These are phyloP conservation scores for mouse (Mus musculus) DNA, from an alignment of 2,113 vertebrate genomes.

Conservation along the genomic window DNA sequence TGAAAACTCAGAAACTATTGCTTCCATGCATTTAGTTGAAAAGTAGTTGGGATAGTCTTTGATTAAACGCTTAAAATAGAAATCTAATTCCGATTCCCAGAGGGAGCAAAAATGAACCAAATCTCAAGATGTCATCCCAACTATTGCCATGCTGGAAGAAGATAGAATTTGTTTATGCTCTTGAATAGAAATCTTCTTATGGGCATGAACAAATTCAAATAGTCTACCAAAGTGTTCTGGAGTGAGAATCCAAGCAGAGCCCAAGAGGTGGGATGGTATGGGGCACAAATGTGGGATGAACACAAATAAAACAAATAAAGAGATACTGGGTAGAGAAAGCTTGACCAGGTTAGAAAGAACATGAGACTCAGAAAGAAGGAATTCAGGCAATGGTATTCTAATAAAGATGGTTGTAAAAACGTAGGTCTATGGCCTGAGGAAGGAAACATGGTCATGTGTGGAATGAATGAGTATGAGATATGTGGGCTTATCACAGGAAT, in stretches of 20 bases:
- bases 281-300: neutral
- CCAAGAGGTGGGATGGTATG: neutral
- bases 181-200: neutral
- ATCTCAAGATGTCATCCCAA: neutral
- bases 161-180: neutral
- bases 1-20: neutral
- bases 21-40: neutral
- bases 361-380: neutral
- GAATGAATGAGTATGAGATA: neutral
- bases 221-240: neutral
- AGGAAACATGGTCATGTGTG: neutral
- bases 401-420: neutral
- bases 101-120: neutral
- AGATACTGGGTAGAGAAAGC: neutral
- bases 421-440: neutral
- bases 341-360: neutral
- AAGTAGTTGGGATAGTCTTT: constrained; percentile 27
- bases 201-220: neutral
- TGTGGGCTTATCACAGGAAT: neutral
- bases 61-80: neutral
- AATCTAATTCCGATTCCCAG: neutral
- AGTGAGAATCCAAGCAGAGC: neutral
- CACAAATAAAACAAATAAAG: neutral
- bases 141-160: neutral
- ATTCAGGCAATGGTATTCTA: neutral